Base-by-base conservation (phyloP, 2,888 invertebrate genomes). In the Aporophyla nigra region DNA sequence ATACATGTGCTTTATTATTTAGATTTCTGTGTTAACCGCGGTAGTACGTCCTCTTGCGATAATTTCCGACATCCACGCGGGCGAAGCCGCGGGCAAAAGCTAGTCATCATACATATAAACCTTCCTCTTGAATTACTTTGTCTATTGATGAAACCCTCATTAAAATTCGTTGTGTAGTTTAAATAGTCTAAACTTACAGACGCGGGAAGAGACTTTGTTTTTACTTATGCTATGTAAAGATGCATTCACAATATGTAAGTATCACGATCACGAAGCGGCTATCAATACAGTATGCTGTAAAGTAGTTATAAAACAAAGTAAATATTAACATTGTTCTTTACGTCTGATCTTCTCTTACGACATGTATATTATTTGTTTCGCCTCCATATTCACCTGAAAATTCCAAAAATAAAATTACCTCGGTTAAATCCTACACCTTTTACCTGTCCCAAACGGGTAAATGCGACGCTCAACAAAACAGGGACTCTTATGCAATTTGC, bases 401-500 rank as follows among this genome's bases (percentile, higher is more conserved):
- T 71, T 43, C 40, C 16, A 19, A 14, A 74, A 73, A 74, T 58
- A 53, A 51, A 78, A 78, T 58, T 12, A 43, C 27, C 46, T 40
- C 5, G 33, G 33, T 49, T 49, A 51, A 63, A 51, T 51, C 24
- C 14, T 19, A 12, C 49, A 24, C 43, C 46, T 53, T 49, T 49
- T 72, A 72, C 73, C 74, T 61, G 76, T 63, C 76, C 49, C 58
- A 67, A 78, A 66, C 43, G 59, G 68, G 49, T 71, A 73, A 83
- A 82, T 66, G 75, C 73, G 63, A 68, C 43, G 53, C 74, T 71
- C 56, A 71, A 78, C 79, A 83, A 79, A 87, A 80, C 76, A 83
- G 73, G 72, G 74, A 83, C 87, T 87, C 87, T 86, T 87, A 83
- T 84, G 85, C 90, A 88, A 90, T 91, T 88, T 89, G 88, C 88